Evolutionary conservation across 2,888 invertebrate species (phyloP).

Genomic region (Tinea pellionella): DNA sequence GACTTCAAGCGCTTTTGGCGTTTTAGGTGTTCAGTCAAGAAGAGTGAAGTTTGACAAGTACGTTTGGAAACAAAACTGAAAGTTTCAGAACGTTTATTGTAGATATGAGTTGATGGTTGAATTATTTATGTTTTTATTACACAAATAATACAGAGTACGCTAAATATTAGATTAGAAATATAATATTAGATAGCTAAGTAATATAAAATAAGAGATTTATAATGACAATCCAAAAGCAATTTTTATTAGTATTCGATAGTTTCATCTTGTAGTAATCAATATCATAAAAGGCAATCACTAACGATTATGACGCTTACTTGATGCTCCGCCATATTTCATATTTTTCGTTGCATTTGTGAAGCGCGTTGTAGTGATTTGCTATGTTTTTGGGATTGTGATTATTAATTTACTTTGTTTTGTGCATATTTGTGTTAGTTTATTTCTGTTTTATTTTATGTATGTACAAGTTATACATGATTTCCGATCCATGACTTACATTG

Average conservation of each 20-base stretch:
- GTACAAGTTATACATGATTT: background rate
- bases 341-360: background rate
- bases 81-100: too few species aligned
- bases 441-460: background rate
- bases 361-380: background rate
- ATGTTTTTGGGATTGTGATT: background rate
- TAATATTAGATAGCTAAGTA: too few species aligned
- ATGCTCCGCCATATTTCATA: constrained; percentile 1
- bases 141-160: too few species aligned
- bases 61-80: too few species aligned
- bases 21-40: background rate
- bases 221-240: too few species aligned
- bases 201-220: too few species aligned
- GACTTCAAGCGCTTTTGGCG: background rate
- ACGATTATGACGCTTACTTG: background rate
- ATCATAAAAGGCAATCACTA: background rate
- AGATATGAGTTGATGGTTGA: too few species aligned
- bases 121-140: too few species aligned
- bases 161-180: too few species aligned
- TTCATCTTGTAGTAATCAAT: background rate
- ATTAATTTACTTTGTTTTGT: background rate
- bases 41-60: too few species aligned
- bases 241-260: too few species aligned
- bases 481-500: background rate
- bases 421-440: background rate